These are phyloP conservation scores for Apeira syringaria DNA, from an alignment of 2,888 invertebrate species.

Conservation along the genomic window DNA sequence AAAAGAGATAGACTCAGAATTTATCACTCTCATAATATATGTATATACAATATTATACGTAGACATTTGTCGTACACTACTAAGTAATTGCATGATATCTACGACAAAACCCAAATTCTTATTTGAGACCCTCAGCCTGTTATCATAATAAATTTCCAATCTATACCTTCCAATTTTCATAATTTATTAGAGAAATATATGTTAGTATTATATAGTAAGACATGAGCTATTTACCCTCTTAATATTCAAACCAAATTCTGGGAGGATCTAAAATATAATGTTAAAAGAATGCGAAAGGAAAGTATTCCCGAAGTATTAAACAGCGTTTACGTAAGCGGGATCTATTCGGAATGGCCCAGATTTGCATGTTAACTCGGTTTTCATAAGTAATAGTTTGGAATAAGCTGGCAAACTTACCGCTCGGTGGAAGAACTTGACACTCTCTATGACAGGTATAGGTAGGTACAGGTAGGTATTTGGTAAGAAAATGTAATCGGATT, in stretches of 20 bases:
- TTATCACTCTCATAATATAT: too few relatives aligned
- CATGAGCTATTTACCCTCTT: slow-evolving; percentile 25
- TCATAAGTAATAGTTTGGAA: slow-evolving; percentile 73
- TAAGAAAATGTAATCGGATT: neutral
- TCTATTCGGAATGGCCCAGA: slow-evolving; percentile 62
- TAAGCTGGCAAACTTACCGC: slow-evolving; percentile 54
- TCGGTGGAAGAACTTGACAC: slow-evolving; percentile 60
- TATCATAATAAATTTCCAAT: slow-evolving; percentile 7
- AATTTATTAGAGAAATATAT: slow-evolving; percentile 21
- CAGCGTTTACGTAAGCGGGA: slow-evolving; percentile 51
- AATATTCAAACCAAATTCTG: slow-evolving; percentile 42
- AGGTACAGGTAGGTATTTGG: slow-evolving; percentile 56
- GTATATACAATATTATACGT: too few relatives aligned
- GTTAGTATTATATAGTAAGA: slow-evolving; percentile 6
- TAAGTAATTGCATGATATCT: too few relatives aligned
- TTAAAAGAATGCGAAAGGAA: slow-evolving; percentile 37
- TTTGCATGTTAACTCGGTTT: slow-evolving; percentile 77
- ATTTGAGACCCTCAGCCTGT: neutral
- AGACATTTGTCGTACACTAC: too few relatives aligned
- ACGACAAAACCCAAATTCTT: neutral
- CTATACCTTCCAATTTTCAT: slow-evolving; percentile 27
- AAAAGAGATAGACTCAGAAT: too few relatives aligned
- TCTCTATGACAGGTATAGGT: too few relatives aligned
- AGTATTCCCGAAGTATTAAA: slow-evolving; percentile 53
- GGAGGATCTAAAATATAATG: slow-evolving; percentile 37